Percentiles rank a stretch among this genome's conserved stretches.
Conservation (phyloP, 2,888 invertebrate species). For the Drosophila barbarae region DNA sequence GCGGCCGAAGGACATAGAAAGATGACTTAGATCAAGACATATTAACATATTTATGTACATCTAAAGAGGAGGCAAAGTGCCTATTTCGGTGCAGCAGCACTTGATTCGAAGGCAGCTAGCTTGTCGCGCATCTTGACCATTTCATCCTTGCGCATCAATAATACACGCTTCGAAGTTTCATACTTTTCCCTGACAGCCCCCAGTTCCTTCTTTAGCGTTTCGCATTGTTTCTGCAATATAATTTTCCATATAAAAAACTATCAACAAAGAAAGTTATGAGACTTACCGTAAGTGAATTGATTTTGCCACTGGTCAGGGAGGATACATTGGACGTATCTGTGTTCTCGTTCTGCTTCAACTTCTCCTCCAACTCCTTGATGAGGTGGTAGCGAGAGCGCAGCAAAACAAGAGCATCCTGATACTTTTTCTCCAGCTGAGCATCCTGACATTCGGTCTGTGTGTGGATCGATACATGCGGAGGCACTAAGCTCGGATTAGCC, state of each 20-base stretch:
- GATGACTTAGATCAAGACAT: neutral
- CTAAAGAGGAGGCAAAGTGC: constrained; percentile 4
- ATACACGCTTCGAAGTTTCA: constrained; percentile 11
- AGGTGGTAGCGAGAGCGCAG: constrained; percentile 66
- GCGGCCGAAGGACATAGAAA: neutral
- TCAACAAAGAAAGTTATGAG: no score
- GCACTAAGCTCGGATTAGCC: neutral
- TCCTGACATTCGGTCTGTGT: constrained; percentile 62
- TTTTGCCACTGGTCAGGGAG: constrained; percentile 55
- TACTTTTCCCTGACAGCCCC: constrained; percentile 10
- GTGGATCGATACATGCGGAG: constrained; percentile 17
- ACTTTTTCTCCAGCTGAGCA: constrained; percentile 59
- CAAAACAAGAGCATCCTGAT: constrained; percentile 66
- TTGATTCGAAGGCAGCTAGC: constrained; percentile 4
- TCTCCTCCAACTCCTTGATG: constrained; percentile 67
- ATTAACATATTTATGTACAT: constrained; percentile 24
- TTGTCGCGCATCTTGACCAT: constrained; percentile 23
- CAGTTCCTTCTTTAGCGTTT: constrained; percentile 18
- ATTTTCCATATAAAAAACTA: neutral
- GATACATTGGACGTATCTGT: constrained; percentile 43
- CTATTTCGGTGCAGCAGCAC: constrained; percentile 27
- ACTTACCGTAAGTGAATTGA: constrained; percentile 56
- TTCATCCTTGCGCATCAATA: constrained; percentile 38
- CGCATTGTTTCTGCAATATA: constrained; percentile 18
- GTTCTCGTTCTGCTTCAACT: constrained; percentile 59